phyloP scores from a whole-genome alignment of 2,888 invertebrate genomes.

The Drosophila dives region DNA sequence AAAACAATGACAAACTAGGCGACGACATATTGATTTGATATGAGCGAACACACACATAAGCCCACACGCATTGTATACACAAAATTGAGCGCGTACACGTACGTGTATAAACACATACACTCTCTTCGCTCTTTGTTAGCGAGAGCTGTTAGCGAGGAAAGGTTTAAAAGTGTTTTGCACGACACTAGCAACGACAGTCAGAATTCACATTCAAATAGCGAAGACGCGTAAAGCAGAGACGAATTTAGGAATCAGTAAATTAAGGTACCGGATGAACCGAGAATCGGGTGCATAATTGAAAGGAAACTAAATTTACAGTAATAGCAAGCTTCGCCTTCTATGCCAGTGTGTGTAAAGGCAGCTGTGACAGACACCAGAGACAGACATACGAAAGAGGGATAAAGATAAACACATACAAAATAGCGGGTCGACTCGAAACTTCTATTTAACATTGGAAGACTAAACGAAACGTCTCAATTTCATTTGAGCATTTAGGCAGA shows the following conservation, averaged over 20 bases:
- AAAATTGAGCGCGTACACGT: constrained; percentile 12
- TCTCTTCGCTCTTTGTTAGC: constrained; percentile 47
- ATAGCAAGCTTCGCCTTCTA: constrained; percentile 89
- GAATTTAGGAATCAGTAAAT: constrained; percentile 45
- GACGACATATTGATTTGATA: constrained; percentile 73
- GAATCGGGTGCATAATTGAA: constrained; percentile 44
- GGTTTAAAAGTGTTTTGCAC: constrained; percentile 81
- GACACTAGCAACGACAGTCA: constrained; percentile 70
- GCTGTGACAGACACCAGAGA: constrained; percentile 68
- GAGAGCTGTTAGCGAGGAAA: constrained; percentile 44
- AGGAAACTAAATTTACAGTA: constrained; percentile 51
- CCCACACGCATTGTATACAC: neutral
- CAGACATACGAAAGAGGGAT: constrained; percentile 4
- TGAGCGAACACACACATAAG: constrained; percentile 43
- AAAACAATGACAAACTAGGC: constrained; percentile 45
- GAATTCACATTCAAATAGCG: constrained; percentile 75
- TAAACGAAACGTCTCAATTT: constrained; percentile 75
- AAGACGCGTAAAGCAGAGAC: constrained; percentile 61
- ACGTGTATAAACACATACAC: constrained; percentile 9
- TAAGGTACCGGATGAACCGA: constrained; percentile 66
- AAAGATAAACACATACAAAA: constrained; percentile 23
- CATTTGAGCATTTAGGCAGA: constrained; percentile 78
- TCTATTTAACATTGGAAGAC: constrained; percentile 76
- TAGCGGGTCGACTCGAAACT: constrained; percentile 43
- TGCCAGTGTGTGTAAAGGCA: constrained; percentile 97